A percentile compares a stretch with the other conserved stretches of the same genome.
Conservation (phyloP, 2,113 vertebrate species). For the Crotalus helleri region DNA sequence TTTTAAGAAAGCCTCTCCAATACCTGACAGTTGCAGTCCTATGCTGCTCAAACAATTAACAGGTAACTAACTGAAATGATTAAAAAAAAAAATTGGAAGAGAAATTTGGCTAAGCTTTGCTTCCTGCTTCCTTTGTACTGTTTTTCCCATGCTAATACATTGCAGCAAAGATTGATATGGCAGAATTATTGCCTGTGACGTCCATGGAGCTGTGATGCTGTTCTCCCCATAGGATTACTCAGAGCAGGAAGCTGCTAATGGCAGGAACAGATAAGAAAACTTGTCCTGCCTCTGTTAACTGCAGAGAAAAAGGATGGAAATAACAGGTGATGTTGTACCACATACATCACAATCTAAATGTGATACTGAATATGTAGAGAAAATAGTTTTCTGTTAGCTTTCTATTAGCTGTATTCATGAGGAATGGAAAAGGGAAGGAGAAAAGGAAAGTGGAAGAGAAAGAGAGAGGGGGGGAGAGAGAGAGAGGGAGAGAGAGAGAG, state of each 20-base stretch:
- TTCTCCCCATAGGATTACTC: conserved; percentile 35
- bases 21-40: conserved; percentile 32
- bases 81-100: conserved; percentile 1
- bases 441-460: too few relatives aligned
- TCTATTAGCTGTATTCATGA: neutral
- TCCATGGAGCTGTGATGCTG: neutral
- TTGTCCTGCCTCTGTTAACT: conserved; percentile 16
- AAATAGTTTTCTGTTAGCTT: conserved; percentile 24
- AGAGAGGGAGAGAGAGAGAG: accelerated
- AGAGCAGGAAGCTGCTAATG: neutral
- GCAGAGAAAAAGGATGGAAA: conserved; percentile 43
- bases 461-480: neutral
- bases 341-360: conserved; percentile 47
- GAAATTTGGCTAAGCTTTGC: conserved; percentile 31
- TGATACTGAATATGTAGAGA: conserved; percentile 33
- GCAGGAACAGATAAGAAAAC: neutral
- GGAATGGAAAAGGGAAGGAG: neutral
- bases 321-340: conserved; percentile 24
- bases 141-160: conserved; percentile 46
- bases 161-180: conserved; percentile 30
- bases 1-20: neutral
- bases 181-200: conserved; percentile 38
- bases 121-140: neutral
- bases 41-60: conserved; percentile 24
- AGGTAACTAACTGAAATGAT: conserved; percentile 29